Evolutionary conservation across 2,113 vertebrate species (phyloP).

Genomic region (Clarias macrocephalus): DNA sequence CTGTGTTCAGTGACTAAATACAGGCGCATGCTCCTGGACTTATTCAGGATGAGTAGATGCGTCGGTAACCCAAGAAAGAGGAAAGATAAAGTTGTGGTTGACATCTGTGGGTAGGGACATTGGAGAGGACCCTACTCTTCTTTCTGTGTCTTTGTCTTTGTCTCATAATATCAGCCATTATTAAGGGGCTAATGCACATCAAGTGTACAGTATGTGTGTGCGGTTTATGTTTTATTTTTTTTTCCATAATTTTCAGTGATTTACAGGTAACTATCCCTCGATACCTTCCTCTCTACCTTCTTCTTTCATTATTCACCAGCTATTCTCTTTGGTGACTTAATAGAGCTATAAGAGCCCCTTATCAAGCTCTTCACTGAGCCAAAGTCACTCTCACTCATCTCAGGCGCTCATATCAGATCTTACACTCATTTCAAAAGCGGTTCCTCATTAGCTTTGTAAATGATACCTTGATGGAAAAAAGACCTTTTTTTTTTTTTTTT

Average conservation of each 20-base stretch:
- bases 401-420: background rate
- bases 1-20: background rate
- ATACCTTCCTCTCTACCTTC: slow-evolving; percentile 21
- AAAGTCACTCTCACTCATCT: background rate
- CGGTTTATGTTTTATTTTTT: too few relatives aligned
- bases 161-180: slow-evolving; percentile 21
- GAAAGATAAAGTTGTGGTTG: slow-evolving; percentile 43
- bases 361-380: slow-evolving; percentile 18
- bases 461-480: background rate
- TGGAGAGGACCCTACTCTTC: slow-evolving; percentile 39
- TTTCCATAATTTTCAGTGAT: slow-evolving; percentile 25
- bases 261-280: slow-evolving; percentile 39
- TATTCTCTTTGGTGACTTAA: slow-evolving; percentile 6
- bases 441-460: background rate
- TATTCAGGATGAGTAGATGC: slow-evolving; percentile 14
- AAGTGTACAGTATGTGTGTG: background rate
- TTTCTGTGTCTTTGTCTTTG: slow-evolving; percentile 51
- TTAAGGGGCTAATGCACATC: background rate
- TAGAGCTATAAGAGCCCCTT: slow-evolving; percentile 14
- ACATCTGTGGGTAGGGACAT: slow-evolving; percentile 37
- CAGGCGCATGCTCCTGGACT: slow-evolving; percentile 1
- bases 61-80: slow-evolving; percentile 46
- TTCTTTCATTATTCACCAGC: slow-evolving; percentile 22
- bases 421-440: background rate
- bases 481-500: background rate